Evolutionary conservation across 2,888 invertebrate species (phyloP), one percentile per base, ranked within the genome.

Genomic region (Philereme transversata): DNA sequence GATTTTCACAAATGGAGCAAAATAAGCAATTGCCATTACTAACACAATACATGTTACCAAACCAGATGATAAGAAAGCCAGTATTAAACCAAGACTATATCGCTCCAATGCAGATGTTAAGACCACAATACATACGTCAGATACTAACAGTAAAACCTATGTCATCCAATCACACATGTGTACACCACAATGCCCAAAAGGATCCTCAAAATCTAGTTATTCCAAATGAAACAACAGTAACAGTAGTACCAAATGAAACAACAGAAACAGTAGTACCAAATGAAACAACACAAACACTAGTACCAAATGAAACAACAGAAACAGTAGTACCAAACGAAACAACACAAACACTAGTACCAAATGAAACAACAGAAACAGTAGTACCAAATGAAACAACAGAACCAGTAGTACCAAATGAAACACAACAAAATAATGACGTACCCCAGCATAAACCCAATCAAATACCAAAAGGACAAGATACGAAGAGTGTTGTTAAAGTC

Each of bases 141-240:
- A 68, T 77, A 41, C 67, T 80, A 45, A 75, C 79, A 34, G 74
- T 81, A 8, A 73, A 75, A 22, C 79, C 79, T 1, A 73, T 80
- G 51, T 77, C 47, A 40, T 11, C 47, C 10, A 53, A 45, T n/a
- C 74, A 61, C 71, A 65, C 57, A 48, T 62, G n/a, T 46, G 50
- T 36, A 38, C 10, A 38, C 8, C 49, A 45, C 10, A 47, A 51
- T 4, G 9, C 9, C 4, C n/a, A 41, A 5, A 57, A 57, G 46
- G 51, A 51, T 40, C 34, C 40, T 33, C 41, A 35, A 22, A 45
- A 7, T 3, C 5, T 9, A 43, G 11, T 10, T 9, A 11, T 7
- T n/a, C 22, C 22, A 22, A 22, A 22, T 22, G 22, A 22, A 22
- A 22, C 22, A 22, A 22, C 22, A 22, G 22, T 22, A 22, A 22